Conservation (phyloP, 1,140 invertebrate genomes). For the Drosophila bifasciata region DNA sequence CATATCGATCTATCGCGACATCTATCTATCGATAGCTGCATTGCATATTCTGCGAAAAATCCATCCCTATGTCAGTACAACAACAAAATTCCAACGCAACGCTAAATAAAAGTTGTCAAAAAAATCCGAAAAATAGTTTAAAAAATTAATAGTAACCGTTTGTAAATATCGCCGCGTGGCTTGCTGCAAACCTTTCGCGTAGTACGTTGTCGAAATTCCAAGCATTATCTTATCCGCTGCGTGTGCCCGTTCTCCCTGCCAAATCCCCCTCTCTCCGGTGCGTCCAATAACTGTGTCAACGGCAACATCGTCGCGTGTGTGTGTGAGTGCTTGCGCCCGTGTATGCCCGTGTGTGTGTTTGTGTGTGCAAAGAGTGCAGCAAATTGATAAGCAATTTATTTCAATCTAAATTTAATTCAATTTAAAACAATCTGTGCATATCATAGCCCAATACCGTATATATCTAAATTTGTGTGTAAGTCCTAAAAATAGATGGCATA, state of each 20-base stretch:
- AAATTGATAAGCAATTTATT: slow-evolving; percentile 47
- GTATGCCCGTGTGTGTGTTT: slow-evolving; percentile 14
- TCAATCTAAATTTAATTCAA: slow-evolving; percentile 23
- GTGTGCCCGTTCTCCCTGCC: not conserved
- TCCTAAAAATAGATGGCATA: slow-evolving; percentile 50
- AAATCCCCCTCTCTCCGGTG: not conserved
- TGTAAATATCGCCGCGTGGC: slow-evolving; percentile 24
- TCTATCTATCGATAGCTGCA: not conserved
- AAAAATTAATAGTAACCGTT: slow-evolving; percentile 1
- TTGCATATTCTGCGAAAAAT: slow-evolving; percentile 14
- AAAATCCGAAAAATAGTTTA: slow-evolving; percentile 16
- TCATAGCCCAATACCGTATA: slow-evolving; percentile 2
- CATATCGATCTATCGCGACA: no score
- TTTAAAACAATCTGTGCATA: slow-evolving; percentile 24
- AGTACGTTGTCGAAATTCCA: not conserved
- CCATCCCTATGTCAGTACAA: slow-evolving; percentile 47
- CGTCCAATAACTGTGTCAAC: slow-evolving; percentile 60
- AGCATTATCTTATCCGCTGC: slow-evolving; percentile 3
- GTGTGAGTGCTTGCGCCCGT: slow-evolving; percentile 11
- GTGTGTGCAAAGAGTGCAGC: slow-evolving; percentile 22
- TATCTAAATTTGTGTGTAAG: slow-evolving; percentile 20
- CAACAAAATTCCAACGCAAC: slow-evolving; percentile 75
- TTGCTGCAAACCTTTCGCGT: slow-evolving; percentile 9
- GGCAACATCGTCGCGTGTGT: slow-evolving; percentile 5
- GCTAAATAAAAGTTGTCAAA: slow-evolving; percentile 33